Evolutionary conservation across 2,888 invertebrate species (phyloP).

Genomic region (Drosophila hamatofila): DNA sequence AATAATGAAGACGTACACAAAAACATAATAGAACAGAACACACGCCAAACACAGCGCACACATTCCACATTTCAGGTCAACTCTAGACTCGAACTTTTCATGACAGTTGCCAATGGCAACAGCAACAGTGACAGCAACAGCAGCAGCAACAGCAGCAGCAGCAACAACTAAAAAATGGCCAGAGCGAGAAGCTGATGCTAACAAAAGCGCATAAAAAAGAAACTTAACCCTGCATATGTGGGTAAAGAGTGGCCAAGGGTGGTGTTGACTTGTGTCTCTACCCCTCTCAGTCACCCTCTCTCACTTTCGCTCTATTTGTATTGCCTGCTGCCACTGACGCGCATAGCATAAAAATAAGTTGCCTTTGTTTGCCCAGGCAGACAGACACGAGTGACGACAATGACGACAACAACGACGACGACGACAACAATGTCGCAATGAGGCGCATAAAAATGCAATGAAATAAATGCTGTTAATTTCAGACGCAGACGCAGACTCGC

Average conservation of each 20-base stretch:
- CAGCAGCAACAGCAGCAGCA: constrained; percentile 41
- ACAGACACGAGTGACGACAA: constrained; percentile 41
- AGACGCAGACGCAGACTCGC: constrained; percentile 52
- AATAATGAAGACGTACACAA: constrained; percentile 44
- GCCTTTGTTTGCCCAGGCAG: constrained; percentile 65
- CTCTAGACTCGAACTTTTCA: constrained; percentile 74
- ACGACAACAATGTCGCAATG: constrained; percentile 34
- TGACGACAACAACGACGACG: constrained; percentile 20
- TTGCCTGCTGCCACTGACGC: constrained; percentile 65
- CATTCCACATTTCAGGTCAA: constrained; percentile 70
- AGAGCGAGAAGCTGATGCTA: constrained; percentile 58
- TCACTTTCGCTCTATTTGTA: neutral
- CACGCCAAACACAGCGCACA: constrained; percentile 33
- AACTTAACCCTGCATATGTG: constrained; percentile 66
- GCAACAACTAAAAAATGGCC: constrained; percentile 42
- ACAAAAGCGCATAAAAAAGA: constrained; percentile 71
- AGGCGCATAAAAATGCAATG: constrained; percentile 69
- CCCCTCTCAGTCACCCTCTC: neutral
- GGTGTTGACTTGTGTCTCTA: constrained; percentile 3
- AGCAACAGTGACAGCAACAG: constrained; percentile 40
- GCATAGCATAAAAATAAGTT: constrained; percentile 76
- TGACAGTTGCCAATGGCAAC: constrained; percentile 69
- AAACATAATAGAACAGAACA: constrained; percentile 10
- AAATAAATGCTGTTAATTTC: constrained; percentile 80
- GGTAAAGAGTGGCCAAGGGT: constrained; percentile 2